Base-by-base conservation (phyloP, 2,888 invertebrate genomes). In the Aphidoletes aphidimyza region DNA sequence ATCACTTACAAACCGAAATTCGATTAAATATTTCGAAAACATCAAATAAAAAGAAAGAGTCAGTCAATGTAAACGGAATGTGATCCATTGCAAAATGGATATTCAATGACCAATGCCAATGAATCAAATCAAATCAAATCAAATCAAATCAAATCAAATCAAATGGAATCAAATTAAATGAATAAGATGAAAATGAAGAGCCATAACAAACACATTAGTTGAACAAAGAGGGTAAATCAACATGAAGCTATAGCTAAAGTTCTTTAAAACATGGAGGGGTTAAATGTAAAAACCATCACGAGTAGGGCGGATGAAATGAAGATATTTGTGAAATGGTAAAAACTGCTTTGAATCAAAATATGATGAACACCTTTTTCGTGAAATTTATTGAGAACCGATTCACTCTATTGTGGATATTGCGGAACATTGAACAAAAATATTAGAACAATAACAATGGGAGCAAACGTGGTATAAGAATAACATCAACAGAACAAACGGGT, bases 401-500 rank as follows among this genome's bases (percentile, higher is more conserved):
- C 54, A 22, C 54, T 54, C 54, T 54, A 54, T 22, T 54, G 54
- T 54, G 54, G 22, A n/a, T 22, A 54, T n/a, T 54, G n/a, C 19
- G 47, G 22, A 54, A 22, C 54, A 54, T 54, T 54, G 54, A 22
- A 47, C 19, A 2, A 22, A 22, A 69, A 34, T 14, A 30, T 69
- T 69, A 30, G 69, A 30, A 30, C 26, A 69, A 69, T 69, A 69
- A 30, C 69, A 69, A 19, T 5, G 34, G 0, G 69, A 69, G 69
- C 22, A 54, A 54, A 30, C 26, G 0, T 5, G 69, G 69, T 30
- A 69, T 30, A 69, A 34, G 30, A 69, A 34, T 69, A 69, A 69
- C 81, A 81, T 37, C 81, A 81, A 81, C 81, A 22, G 37, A 81
- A 36, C 36, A 78, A 81, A 81, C 81, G 81, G 81, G 37, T 37